phyloP scores from a whole-genome alignment of 2,113 vertebrate species.

The Ictalurus furcatus region DNA sequence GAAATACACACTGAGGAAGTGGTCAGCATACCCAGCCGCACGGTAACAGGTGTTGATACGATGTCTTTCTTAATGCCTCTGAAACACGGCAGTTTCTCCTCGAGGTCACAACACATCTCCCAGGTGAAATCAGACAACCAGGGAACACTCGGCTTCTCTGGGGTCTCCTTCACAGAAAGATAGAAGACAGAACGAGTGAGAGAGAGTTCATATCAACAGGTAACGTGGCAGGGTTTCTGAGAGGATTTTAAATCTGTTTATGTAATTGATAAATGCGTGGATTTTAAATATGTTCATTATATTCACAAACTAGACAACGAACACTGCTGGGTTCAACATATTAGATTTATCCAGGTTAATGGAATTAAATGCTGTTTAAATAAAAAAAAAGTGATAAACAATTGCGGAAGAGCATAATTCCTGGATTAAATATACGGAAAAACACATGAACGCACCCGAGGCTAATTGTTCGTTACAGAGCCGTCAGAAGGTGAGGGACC shows the following conservation, averaged over 20 bases:
- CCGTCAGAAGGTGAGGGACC: background rate
- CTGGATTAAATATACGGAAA: background rate
- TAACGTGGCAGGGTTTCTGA: background rate
- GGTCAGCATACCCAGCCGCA: slow-evolving; percentile 70
- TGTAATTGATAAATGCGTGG: background rate
- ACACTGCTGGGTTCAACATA: no score
- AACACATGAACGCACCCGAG: background rate
- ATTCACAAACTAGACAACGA: no score
- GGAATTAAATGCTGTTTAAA: no score
- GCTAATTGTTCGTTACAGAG: background rate
- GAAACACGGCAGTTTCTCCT: slow-evolving; percentile 73
- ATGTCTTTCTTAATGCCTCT: slow-evolving; percentile 70
- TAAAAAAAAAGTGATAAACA: background rate
- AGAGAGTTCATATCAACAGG: background rate
- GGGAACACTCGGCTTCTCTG: slow-evolving; percentile 68
- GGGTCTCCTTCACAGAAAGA: slow-evolving; percentile 58
- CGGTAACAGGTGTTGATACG: slow-evolving; percentile 62
- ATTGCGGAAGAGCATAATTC: background rate
- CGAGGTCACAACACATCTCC: slow-evolving; percentile 77
- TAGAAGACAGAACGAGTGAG: background rate
- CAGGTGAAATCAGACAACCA: slow-evolving; percentile 72
- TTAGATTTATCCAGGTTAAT: no score
- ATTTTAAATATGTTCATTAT: background rate
- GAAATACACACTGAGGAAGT: background rate
- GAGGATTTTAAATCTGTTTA: background rate